Conservation (phyloP, 1,140 invertebrate species). For the Gryllus bimaculatus region DNA sequence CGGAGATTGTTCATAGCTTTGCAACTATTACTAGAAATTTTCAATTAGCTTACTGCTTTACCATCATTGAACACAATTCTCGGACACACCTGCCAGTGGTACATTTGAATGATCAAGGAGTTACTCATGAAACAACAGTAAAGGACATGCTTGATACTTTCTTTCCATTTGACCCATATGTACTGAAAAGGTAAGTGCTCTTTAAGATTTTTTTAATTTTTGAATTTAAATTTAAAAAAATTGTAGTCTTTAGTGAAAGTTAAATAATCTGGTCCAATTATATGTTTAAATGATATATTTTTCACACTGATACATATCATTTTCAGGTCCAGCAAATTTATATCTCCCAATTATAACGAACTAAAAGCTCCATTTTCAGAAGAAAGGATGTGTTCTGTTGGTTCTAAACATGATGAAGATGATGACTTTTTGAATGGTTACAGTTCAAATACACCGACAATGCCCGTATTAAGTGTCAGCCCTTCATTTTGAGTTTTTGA, state of each 20-base stretch:
- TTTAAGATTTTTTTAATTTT: background rate
- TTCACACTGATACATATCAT: background rate
- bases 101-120: conserved; percentile 37
- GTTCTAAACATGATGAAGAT: background rate
- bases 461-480: background rate
- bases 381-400: background rate
- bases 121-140: conserved; percentile 33
- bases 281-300: background rate
- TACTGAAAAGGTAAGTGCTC: conserved; percentile 46
- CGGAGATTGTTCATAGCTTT: conserved; percentile 70
- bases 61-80: conserved; percentile 77
- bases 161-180: conserved; percentile 76
- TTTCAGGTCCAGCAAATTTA: background rate
- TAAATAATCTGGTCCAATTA: background rate
- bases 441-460: background rate
- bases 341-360: background rate
- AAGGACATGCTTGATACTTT: conserved; percentile 46
- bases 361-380: background rate
- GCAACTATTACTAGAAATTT: conserved; percentile 73
- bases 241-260: background rate
- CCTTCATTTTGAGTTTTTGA: background rate
- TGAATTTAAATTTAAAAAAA: background rate
- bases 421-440: background rate
- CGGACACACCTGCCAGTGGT: conserved; percentile 51
- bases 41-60: conserved; percentile 85